Base-by-base conservation (phyloP, 2,888 invertebrate species). In the Drosophila meridionalis region DNA sequence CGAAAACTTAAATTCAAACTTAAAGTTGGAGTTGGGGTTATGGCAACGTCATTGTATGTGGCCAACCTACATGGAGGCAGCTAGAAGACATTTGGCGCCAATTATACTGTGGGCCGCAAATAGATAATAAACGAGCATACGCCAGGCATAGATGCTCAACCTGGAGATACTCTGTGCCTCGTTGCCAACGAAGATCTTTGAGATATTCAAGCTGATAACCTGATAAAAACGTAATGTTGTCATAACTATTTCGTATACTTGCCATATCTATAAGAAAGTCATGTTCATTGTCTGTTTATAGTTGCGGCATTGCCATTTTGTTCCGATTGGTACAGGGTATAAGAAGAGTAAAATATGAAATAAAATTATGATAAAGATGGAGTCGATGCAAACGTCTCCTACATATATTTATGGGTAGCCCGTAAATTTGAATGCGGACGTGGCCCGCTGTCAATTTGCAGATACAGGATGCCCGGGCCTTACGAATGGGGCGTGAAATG, bases 351-450 rank as follows among this genome's bases (percentile, higher is more conserved):
- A 66, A 59, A 62, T 66, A 73, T 70, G 79, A 73, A 79, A 80
- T 20, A 52, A 26, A 80, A 70, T 80, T 45, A 81, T 80, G 73
- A 77, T 69, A 64, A 69, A 80, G 57, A 47, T 63, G 57, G 60
- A 56, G 55, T 53, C 57, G 28, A 36, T 56, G 52, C 43, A 28
- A 69, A 50, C 52, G 64, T 69, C 60, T 62, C 65, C 55, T 47
- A 55, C 28, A 40, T 40, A 67, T 84, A 84, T 87, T 87, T 83
- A 84, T 85, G 82, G 56, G 57, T 61, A 43, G 70, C 72, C 86
- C 83, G 71, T 84, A 83, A 88, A 89, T 83, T 84, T 77, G 57
- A 76, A 74, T 75, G 75, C 80, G 73, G 77, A 89, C 88, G 83
- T 83, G 80, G 77, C 63, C 61, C 58, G 80, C 80, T 84, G 83